phyloP scores from a whole-genome alignment of 2,797 vertebrate species.

The Rhincodon typus region DNA sequence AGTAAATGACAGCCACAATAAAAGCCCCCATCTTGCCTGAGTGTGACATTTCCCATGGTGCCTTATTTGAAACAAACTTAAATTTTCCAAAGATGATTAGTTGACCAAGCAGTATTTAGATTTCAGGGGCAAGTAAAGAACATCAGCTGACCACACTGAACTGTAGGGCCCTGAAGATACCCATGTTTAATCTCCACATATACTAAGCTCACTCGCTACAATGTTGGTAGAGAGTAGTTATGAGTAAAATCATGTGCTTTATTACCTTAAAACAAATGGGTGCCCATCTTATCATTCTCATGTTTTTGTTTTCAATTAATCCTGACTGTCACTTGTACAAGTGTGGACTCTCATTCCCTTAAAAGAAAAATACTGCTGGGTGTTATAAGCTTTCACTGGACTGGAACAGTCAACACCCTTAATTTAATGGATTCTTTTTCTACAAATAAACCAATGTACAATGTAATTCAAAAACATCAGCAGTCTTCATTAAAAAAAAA shows the following conservation, averaged over 20 bases:
- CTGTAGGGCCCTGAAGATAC: background rate
- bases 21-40: background rate
- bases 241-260: background rate
- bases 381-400: background rate
- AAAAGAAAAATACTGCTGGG: background rate
- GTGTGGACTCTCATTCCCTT: no score
- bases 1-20: background rate
- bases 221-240: background rate
- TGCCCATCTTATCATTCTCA: background rate
- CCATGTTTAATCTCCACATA: background rate
- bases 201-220: background rate
- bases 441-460: constrained; percentile 15
- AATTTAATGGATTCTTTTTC: constrained; percentile 16
- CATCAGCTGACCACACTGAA: background rate
- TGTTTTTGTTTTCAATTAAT: background rate
- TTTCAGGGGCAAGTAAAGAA: background rate
- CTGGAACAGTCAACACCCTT: constrained; percentile 23
- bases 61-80: no score
- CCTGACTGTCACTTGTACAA: no score
- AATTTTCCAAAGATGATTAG: background rate
- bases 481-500: constrained; percentile 13
- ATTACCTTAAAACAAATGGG: background rate
- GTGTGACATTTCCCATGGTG: background rate
- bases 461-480: background rate
- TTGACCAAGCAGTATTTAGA: background rate